Evolutionary conservation across 2,888 invertebrate genomes (phyloP).

Genomic region (Coremacera marginata): DNA sequence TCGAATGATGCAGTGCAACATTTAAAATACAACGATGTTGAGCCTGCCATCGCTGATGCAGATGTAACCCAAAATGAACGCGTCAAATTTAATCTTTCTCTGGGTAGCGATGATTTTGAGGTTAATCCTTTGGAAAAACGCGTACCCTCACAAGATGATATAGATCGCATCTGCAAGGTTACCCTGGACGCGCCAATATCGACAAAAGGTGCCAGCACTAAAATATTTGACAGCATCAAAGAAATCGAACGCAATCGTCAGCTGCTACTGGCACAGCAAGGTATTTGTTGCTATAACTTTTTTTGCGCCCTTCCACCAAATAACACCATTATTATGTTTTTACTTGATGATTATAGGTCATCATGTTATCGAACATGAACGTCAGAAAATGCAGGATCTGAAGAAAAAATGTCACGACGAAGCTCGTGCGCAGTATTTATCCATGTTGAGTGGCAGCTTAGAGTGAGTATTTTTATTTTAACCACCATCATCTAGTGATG

Average conservation of each 20-base stretch:
- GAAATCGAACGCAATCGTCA: slow-evolving; percentile 91
- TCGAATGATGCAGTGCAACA: slow-evolving; percentile 27
- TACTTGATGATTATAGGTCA: slow-evolving; percentile 74
- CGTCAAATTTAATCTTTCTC: slow-evolving; percentile 66
- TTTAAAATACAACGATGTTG: slow-evolving; percentile 29
- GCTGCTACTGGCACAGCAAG: slow-evolving; percentile 90
- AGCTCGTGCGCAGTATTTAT: slow-evolving; percentile 90
- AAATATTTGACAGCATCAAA: slow-evolving; percentile 87
- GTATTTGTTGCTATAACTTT: slow-evolving; percentile 69
- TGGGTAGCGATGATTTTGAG: slow-evolving; percentile 68
- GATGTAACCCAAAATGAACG: slow-evolving; percentile 50
- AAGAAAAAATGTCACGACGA: slow-evolving; percentile 90
- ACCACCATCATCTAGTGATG: not conserved
- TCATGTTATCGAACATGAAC: slow-evolving; percentile 91
- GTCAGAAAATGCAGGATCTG: slow-evolving; percentile 86
- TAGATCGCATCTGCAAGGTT: slow-evolving; percentile 90
- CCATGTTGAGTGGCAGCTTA: slow-evolving; percentile 65
- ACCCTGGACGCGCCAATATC: slow-evolving; percentile 85
- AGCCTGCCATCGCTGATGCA: slow-evolving; percentile 43
- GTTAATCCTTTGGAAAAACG: slow-evolving; percentile 68
- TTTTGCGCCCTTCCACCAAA: not conserved
- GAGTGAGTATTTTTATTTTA: slow-evolving; percentile 51
- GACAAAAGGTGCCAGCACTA: slow-evolving; percentile 78
- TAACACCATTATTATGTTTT: slow-evolving; percentile 7
- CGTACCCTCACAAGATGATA: slow-evolving; percentile 86